Evolutionary conservation across 2,113 vertebrate species (phyloP), one percentile per base, ranked within the genome.

Genomic region (Daphoenositta chrysoptera): DNA sequence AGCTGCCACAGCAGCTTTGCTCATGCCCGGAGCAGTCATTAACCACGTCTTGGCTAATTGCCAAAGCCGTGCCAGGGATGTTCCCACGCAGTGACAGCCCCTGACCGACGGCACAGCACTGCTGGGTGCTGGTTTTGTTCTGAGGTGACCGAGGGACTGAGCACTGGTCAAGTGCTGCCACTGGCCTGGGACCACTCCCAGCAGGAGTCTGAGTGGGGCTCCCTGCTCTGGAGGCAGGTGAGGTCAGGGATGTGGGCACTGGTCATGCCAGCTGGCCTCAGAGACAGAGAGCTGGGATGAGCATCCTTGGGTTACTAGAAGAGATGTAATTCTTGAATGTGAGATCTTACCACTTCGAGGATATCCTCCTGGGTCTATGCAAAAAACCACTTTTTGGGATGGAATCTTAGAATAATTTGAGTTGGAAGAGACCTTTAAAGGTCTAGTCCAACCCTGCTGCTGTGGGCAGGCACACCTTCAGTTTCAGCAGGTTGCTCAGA

Each of bases 311-410:
- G 9, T 44, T 60, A 44, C 33, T 22, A 42, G 13, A 53, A 19
- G 1, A 42, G 44, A 57, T 5, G 7, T 44, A 14, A 60, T 47
- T 1, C 1, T 56, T 70, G 4, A 3, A 7, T 31, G 13, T n/a
- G 45, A 90, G 15, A 31, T n/a, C 30, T 40, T 60, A 16, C 2
- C 10, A 8, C 13, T 60, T 53, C 9, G 27, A 76, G 21, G 53
- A 24, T 83, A 11, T 64, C 40, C 53, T 79, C 12, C 35, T 71
- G 20, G 5, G 7, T 31, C 56, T 64, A 2, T 85, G 37, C 31
- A 84, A 71, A 89, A 75, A 44, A 4, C 1, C 22, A 15, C 9
- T 85, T 80, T 50, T 70, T 48, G 18, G 9, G 19, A 33, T 37
- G 69, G 27, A 42, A 31, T 28, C 26, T 35, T 56, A 20, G 22